Evolutionary conservation across 2,888 invertebrate species (phyloP), one percentile per base, ranked within the genome.

Genomic region (Nephrotoma appendiculata): DNA sequence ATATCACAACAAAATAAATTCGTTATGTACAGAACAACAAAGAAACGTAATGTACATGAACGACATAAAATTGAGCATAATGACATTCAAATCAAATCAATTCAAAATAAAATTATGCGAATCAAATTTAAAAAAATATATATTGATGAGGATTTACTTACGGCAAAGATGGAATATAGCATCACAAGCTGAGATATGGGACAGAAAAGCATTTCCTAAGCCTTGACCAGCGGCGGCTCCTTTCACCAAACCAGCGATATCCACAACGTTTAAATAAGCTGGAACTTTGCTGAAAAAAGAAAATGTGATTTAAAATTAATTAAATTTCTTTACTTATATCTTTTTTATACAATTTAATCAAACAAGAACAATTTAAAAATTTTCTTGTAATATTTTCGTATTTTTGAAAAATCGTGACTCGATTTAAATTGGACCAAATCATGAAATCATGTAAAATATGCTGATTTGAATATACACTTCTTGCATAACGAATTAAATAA

Each of bases 211-310:
- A 92, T 99, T 99, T 90, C 99, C 99, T 87, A 99, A 93, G 1
- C 99, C 99, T 92, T 99, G 98, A 0, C 99, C 99, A 91, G 99
- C 98, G 4, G 98, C 96, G 2, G 99, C 99, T 44, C 99, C 99
- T 90, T 98, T 97, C 52, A 99, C 99, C 88, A 99, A 93, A 9
- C 99, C 99, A 87, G 99, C 99, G 89, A 99, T 99, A 91, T 99
- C 99, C 44, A 98, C 98, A 45, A 99, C 96, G 91, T 98, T 99
- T 88, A 99, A 92, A 92, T 96, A 99, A 0, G 99, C 99, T 12
- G 99, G 99, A 48, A 99, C 99, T 93, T 98, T 98, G 92, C 98
- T 99, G 92, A n/a, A 93, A 93, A 88, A 88, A 87, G 87, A 87
- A 88, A 87, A 88, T 31, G 31, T 31, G 31, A 31, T 31, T 31